Evolutionary conservation across 2,797 vertebrate species (phyloP).

Genomic region (Mallotus villosus): DNA sequence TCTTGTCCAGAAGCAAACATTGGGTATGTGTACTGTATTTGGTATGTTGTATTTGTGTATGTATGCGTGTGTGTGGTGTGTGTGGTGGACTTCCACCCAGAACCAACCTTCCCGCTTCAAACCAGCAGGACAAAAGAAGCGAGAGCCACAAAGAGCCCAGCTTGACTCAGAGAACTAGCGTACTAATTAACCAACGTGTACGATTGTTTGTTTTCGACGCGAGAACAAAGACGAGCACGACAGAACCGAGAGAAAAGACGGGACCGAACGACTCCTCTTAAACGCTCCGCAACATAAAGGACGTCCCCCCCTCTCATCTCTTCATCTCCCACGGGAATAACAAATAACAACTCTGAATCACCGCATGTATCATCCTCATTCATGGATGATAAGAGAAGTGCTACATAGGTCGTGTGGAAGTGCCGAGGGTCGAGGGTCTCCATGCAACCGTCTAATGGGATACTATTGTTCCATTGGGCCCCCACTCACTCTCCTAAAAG

Average conservation of each 20-base stretch:
- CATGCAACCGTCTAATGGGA: not conserved
- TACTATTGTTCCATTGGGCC: not conserved
- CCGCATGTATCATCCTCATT: not conserved
- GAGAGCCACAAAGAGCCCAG: no score
- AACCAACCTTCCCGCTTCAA: not conserved
- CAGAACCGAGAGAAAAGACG: not conserved
- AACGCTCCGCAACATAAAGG: no score
- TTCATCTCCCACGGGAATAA: not conserved
- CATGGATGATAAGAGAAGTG: not conserved
- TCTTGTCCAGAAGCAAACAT: not conserved
- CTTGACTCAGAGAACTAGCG: no score
- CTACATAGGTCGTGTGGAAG: not conserved
- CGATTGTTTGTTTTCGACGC: constrained; percentile 12
- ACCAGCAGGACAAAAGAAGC: no score
- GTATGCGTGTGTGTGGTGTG: no score
- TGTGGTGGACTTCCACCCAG: not conserved
- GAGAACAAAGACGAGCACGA: constrained; percentile 21
- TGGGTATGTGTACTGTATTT: no score
- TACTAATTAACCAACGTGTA: constrained; percentile 15
- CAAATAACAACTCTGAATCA: not conserved
- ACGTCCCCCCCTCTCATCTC: not conserved
- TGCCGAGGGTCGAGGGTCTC: not conserved
- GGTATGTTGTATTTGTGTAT: no score
- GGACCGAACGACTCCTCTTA: no score
- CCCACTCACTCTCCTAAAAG: not conserved